Evolutionary conservation across 2,888 invertebrate species (phyloP), one percentile per base, ranked within the genome.

Genomic region (Heterodera filipjevi): DNA sequence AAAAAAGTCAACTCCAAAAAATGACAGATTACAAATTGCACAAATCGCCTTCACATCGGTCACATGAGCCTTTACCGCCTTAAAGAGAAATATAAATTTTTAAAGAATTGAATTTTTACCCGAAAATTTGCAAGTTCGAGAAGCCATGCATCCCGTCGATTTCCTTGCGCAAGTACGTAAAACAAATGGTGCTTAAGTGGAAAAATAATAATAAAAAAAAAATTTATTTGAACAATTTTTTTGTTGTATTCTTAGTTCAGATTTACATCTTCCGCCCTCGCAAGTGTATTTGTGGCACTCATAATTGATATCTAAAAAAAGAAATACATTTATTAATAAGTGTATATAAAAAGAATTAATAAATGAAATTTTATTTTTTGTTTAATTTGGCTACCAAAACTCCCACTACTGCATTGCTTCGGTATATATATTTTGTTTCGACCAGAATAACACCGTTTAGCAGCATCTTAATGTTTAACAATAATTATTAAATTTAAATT

Each of bases 211-310:
- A 66, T 27, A 27, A 66, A 66, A 19, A 64, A 64, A 22, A 64
- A 64, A 64, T 27, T 6, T 64, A 1, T 6, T 8, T 19, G 2
- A 12, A 64, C 8, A 8, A 14, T 59, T 39, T 39, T 10, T 6
- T 39, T 10, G 10, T 39, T 10, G 3, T 6, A 39, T 39, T 39
- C 3, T 6, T 39, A 39, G 10, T 39, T 39, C 39, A 39, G 3
- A 19, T 53, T 53, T 74, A 87, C 87, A 86, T 82, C 81, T 84
- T 68, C 87, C 87, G 49, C 86, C 87, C 78, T 85, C 86, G 77
- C 87, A 87, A 2, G 81, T 82, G 81, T 86, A 87, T 71, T 86
- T 87, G 66, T 87, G 87, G 70, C 87, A 87, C 22, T 84, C 84
- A 71, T 85, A 87, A 22, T 86, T 84, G 53, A 83, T 81, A 32